Evolutionary conservation across 2,888 invertebrate genomes (phyloP).

Genomic region (Mimachlamys varia): DNA sequence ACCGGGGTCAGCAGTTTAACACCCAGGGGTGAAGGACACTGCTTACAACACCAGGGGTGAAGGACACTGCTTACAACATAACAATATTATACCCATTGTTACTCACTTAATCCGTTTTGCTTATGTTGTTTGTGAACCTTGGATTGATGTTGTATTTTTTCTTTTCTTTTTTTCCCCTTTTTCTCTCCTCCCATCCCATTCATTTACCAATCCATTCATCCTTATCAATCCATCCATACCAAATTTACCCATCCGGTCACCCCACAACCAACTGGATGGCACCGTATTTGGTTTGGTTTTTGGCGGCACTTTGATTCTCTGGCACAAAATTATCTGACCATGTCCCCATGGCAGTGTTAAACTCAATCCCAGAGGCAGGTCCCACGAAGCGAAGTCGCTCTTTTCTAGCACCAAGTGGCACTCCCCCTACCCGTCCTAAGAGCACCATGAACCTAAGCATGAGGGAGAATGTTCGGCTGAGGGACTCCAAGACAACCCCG

Average conservation of each 20-base stretch:
- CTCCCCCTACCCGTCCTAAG: slow-evolving; percentile 67
- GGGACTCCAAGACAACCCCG: slow-evolving; percentile 66
- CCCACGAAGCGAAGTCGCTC: slow-evolving; percentile 63
- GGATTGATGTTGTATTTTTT: slow-evolving; percentile 59
- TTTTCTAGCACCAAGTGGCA: slow-evolving; percentile 73
- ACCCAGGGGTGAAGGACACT: slow-evolving; percentile 63
- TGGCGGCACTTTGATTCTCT: not conserved
- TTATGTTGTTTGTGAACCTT: slow-evolving; percentile 34
- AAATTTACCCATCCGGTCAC: slow-evolving; percentile 43
- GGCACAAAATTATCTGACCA: slow-evolving; percentile 36
- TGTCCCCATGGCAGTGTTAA: slow-evolving; percentile 67
- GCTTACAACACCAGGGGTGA: slow-evolving; percentile 57
- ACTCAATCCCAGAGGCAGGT: slow-evolving; percentile 76
- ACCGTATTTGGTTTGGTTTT: slow-evolving; percentile 37
- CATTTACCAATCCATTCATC: slow-evolving; percentile 45
- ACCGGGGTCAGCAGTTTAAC: slow-evolving; percentile 35
- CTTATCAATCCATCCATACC: not conserved
- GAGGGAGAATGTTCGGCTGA: slow-evolving; percentile 62
- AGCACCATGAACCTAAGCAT: slow-evolving; percentile 66
- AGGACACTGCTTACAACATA: slow-evolving; percentile 47
- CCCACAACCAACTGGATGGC: slow-evolving; percentile 41
- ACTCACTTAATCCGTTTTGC: not conserved
- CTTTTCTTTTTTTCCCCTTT: slow-evolving; percentile 52
- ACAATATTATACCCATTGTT: not conserved
- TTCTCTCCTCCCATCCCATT: slow-evolving; percentile 39